Percentiles rank a stretch among this genome's conserved stretches.
phyloP scores from a whole-genome alignment of 2,888 invertebrate genomes.

The Taenaris catops region DNA sequence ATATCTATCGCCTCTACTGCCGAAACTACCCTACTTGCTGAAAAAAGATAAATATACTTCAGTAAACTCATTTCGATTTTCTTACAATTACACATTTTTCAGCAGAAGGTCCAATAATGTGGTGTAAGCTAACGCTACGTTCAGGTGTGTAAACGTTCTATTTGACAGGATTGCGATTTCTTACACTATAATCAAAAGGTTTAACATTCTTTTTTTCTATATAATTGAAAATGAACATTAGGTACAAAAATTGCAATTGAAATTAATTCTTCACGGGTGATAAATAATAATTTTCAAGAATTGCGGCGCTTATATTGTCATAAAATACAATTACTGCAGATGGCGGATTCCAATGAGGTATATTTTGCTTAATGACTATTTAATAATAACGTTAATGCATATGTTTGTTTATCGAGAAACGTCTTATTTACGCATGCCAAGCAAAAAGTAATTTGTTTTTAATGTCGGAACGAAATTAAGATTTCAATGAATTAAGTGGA shows the following conservation, averaged over 20 bases:
- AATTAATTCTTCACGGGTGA: slow-evolving; percentile 19
- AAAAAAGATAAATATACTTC: too few relatives aligned
- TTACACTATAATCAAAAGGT: too few relatives aligned
- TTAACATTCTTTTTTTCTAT: too few relatives aligned
- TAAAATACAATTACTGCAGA: slow-evolving; percentile 26
- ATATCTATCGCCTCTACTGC: too few relatives aligned
- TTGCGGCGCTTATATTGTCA: slow-evolving; percentile 19
- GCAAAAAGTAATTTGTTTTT: slow-evolving; percentile 27
- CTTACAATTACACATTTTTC: too few relatives aligned
- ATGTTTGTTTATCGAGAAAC: slow-evolving; percentile 34
- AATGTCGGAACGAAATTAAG: slow-evolving; percentile 22
- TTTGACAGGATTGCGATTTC: too few relatives aligned
- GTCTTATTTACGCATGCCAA: slow-evolving; percentile 26
- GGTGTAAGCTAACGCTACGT: too few relatives aligned
- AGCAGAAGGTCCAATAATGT: too few relatives aligned
- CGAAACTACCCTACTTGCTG: too few relatives aligned
- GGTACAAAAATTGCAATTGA: slow-evolving; percentile 10
- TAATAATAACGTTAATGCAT: slow-evolving; percentile 35
- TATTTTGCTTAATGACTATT: slow-evolving; percentile 32
- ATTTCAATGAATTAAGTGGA: slow-evolving; percentile 19
- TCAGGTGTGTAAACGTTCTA: too few relatives aligned
- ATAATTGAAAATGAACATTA: too few relatives aligned
- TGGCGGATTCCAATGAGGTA: slow-evolving; percentile 21
- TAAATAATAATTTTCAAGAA: slow-evolving; percentile 20
- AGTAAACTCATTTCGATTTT: too few relatives aligned